Percentiles rank a stretch among this genome's conserved stretches.
phyloP scores from a whole-genome alignment of 1,140 invertebrate genomes.

The Drosophila chauvacae region DNA sequence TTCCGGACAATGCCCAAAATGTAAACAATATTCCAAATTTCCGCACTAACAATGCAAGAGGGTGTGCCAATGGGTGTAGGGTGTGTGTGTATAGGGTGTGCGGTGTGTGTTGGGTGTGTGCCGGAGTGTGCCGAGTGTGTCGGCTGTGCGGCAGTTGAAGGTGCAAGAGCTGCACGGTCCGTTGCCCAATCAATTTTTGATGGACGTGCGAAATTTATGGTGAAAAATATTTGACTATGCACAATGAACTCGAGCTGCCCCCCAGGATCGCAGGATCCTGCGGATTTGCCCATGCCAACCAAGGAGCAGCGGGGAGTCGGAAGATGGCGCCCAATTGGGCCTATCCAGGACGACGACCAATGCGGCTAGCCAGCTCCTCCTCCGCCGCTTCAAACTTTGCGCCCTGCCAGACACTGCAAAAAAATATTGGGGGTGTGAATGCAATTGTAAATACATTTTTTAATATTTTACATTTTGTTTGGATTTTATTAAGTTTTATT shows the following conservation, averaged over 20 bases:
- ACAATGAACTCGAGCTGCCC: conserved; percentile 59
- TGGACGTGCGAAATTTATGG: conserved; percentile 83
- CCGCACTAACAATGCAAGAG: conserved; percentile 39
- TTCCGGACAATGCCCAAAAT: conserved; percentile 53
- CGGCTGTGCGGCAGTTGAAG: conserved; percentile 21
- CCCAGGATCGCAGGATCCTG: conserved; percentile 5
- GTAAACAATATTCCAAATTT: conserved; percentile 62
- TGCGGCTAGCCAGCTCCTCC: conserved; percentile 24
- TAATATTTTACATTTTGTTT: neutral
- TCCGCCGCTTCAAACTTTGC: neutral
- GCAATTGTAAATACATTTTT: neutral
- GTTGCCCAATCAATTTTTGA: conserved; percentile 80
- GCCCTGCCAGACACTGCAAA: neutral
- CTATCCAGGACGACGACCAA: conserved; percentile 45
- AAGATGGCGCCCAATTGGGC: conserved; percentile 13
- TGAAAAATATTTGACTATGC: conserved; percentile 81
- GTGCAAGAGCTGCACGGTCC: conserved; percentile 54
- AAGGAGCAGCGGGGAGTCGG: conserved; percentile 3
- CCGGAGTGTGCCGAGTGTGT: neutral
- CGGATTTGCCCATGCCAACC: neutral
- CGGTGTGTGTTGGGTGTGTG: neutral
- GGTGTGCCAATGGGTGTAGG: neutral
- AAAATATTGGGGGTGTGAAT: neutral
- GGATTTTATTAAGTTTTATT: neutral
- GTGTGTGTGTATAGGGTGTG: conserved; percentile 3